These are phyloP conservation scores for Acanthurus tractus DNA, from an alignment of 2,797 vertebrate genomes.

Conservation along the genomic window DNA sequence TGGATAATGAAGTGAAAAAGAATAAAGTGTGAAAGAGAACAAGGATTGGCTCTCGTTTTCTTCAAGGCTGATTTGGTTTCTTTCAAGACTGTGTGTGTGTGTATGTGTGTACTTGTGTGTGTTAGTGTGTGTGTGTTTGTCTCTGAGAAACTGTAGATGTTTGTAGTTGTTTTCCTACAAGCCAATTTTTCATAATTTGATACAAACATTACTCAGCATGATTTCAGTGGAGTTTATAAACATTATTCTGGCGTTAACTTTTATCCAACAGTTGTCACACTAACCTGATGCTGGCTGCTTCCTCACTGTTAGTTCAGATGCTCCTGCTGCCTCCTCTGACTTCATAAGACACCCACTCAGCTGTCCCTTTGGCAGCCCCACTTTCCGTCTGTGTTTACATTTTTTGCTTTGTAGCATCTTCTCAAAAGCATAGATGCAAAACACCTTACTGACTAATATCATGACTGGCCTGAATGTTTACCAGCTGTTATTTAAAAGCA, in stretches of 20 bases:
- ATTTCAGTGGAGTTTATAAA: background rate
- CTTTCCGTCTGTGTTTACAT: background rate
- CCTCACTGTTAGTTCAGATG: slow-evolving; percentile 20
- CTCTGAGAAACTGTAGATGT: background rate
- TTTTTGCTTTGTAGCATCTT: background rate
- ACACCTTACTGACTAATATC: slow-evolving; percentile 1
- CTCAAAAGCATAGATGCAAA: background rate
- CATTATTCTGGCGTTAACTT: background rate
- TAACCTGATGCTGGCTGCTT: slow-evolving; percentile 1
- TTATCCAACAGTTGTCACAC: background rate
- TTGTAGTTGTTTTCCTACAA: slow-evolving; percentile 21
- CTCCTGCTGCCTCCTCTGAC: slow-evolving; percentile 19
- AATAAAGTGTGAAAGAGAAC: slow-evolving; percentile 60
- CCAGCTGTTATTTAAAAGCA: background rate
- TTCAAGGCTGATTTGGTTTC: slow-evolving; percentile 47
- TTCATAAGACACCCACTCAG: slow-evolving; percentile 11
- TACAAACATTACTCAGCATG: background rate
- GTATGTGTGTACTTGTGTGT: slow-evolving; percentile 1
- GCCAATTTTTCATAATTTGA: background rate
- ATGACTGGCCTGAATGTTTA: background rate
- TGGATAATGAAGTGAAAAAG: slow-evolving; percentile 68
- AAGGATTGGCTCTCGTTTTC: slow-evolving; percentile 63
- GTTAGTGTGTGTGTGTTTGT: background rate
- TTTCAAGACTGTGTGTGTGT: slow-evolving; percentile 13
- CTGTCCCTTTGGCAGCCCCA: background rate